These are phyloP conservation scores for Chaitophorus viminalis DNA, from an alignment of 2,888 invertebrate genomes.

Conservation along the genomic window DNA sequence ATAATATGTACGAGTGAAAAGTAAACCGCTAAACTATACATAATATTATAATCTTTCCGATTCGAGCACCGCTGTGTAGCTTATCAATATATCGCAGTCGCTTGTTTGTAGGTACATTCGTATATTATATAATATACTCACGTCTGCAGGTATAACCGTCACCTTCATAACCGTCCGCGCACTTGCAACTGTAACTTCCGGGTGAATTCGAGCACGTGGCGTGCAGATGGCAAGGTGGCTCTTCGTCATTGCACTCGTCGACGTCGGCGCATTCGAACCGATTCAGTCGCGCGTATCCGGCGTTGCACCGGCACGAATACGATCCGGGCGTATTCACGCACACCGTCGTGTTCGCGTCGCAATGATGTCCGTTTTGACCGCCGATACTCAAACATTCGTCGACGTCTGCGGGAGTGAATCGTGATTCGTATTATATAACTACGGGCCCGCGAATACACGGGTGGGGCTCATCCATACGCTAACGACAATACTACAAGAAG, in stretches of 20 bases:
- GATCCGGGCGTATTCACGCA: constrained; percentile 86
- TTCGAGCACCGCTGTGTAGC: too few relatives aligned
- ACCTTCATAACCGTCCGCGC: constrained; percentile 78
- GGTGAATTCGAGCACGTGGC: constrained; percentile 84
- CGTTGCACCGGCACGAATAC: constrained; percentile 85
- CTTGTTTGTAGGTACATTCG: too few relatives aligned
- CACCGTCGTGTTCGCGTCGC: constrained; percentile 79
- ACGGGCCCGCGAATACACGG: neutral
- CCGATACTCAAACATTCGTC: constrained; percentile 86
- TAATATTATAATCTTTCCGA: too few relatives aligned
- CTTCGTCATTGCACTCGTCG: constrained; percentile 81
- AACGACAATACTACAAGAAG: too few relatives aligned
- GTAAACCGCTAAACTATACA: too few relatives aligned
- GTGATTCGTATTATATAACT: neutral
- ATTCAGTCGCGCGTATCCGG: constrained; percentile 80
- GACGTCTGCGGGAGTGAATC: constrained; percentile 73
- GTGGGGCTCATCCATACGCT: neutral
- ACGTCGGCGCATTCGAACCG: constrained; percentile 81
- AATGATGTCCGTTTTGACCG: constrained; percentile 83
- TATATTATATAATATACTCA: too few relatives aligned
- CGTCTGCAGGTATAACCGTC: constrained; percentile 84
- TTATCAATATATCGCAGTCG: too few relatives aligned
- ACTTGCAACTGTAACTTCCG: constrained; percentile 83
- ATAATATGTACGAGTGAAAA: too few relatives aligned
- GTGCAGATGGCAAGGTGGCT: constrained; percentile 74